Conservation (phyloP, 2,888 invertebrate genomes). For the Chrysolina haemoptera region DNA sequence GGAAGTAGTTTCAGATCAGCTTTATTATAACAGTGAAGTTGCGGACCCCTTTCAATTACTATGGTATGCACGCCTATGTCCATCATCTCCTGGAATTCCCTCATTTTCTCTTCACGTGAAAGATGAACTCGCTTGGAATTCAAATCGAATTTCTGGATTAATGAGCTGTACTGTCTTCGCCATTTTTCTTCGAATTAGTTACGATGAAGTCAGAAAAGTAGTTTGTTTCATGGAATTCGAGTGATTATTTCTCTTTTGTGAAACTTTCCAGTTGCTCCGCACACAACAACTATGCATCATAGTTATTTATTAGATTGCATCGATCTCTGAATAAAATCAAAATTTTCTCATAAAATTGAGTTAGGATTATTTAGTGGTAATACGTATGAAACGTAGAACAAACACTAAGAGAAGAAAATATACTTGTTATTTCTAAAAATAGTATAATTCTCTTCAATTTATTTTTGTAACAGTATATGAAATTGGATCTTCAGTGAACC, state of each 20-base stretch:
- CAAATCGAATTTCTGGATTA: constrained; percentile 59
- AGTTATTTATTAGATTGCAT: no score
- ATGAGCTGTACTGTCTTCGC: constrained; percentile 56
- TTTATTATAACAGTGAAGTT: no score
- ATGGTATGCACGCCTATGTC: neutral
- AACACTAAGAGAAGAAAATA: no score
- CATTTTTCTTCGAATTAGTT: constrained; percentile 47
- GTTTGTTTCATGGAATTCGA: neutral
- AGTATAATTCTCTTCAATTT: no score
- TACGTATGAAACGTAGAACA: no score
- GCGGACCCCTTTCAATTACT: neutral
- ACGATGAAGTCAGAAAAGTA: constrained; percentile 39
- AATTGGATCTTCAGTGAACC: no score
- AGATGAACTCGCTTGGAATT: constrained; percentile 59
- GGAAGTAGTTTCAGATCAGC: no score
- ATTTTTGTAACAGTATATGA: no score
- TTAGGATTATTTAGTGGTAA: no score
- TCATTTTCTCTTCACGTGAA: constrained; percentile 61
- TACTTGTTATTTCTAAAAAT: no score
- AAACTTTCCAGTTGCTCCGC: neutral
- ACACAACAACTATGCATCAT: neutral
- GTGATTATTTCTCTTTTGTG: neutral
- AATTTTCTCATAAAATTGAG: no score
- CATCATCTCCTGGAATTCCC: constrained; percentile 61
- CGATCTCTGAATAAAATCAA: no score